Evolutionary conservation across 1,140 invertebrate genomes (phyloP), one percentile per base, ranked within the genome.

Genomic region (Subanguina moxae): DNA sequence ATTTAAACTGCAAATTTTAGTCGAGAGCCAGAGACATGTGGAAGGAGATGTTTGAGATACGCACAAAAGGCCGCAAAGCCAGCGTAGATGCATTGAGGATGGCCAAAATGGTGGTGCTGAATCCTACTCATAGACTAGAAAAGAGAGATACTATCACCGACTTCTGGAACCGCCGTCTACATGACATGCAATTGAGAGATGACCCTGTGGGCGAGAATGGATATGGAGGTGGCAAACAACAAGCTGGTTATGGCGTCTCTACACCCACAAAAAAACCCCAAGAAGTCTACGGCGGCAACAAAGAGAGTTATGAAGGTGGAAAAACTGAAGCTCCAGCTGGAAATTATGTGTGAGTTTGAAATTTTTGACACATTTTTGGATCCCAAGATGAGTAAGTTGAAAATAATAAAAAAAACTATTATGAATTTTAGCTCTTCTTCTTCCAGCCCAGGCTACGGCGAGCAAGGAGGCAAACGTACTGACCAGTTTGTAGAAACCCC

Each of bases 401-500:
- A 56, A 23, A 28, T 23, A 23, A 56, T 56, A 23, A 23, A 56
- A 23, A 5, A 28, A 23, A 5, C 11, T 38, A 38, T 38, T 38
- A 38, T 38, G 3, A 38, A 38, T 11, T 38, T 38, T 11, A 38
- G 32, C 9, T 13, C 52, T 23, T 56, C 21, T 13, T 13, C 21
- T 21, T 5, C 3, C 52, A 56, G 13, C 28, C 28, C 28, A 5
- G 9, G 52, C 28, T 23, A 28, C 13, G 21, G 28, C 13, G 52
- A 28, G 9, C 3, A 3, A 5, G 52, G 3, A 5, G 52, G 28
- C 3, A 23, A 28, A 42, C 61, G n/a, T 27, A 67, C 32, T n/a
- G 75, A 78, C 58, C 75, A 77, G 57, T 78, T 77, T 52, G 76
- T 77, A 23, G 73, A 77, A 43, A 76, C 75, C n/a, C 76, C 74